Percentiles rank a stretch among this genome's conserved stretches.
These are phyloP conservation scores for Poeciliopsis paucimaculata DNA, from an alignment of 2,797 vertebrate species.

Conservation along the genomic window DNA sequence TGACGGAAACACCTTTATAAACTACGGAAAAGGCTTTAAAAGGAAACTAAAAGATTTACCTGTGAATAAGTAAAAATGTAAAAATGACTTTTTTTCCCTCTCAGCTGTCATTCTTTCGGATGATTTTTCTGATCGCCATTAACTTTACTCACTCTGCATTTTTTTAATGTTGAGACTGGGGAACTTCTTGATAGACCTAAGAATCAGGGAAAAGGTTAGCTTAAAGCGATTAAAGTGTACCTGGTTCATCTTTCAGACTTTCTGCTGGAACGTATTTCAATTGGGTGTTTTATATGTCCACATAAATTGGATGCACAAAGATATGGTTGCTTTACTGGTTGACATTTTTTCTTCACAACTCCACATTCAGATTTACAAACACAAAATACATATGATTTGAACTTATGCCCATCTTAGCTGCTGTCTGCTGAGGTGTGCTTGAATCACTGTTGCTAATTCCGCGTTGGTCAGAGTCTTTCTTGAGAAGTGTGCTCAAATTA, in stretches of 20 bases:
- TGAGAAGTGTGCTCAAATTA: background rate
- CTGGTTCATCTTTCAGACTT: background rate
- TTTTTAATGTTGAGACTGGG: background rate
- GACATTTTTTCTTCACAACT: background rate
- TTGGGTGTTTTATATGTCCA: background rate
- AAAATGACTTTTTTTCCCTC: background rate
- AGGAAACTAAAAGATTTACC: background rate
- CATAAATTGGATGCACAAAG: background rate
- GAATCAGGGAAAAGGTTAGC: background rate
- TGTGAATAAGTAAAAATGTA: background rate
- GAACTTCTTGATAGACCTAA: background rate
- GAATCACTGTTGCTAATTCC: too few relatives aligned
- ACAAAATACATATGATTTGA: background rate
- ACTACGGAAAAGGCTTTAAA: background rate
- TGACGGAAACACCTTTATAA: background rate
- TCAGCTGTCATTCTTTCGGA: background rate
- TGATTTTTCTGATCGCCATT: background rate
- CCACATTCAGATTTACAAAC: background rate
- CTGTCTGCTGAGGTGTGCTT: background rate
- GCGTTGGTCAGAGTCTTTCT: background rate
- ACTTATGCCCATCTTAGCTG: background rate
- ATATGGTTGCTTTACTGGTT: background rate
- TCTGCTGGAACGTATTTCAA: background rate
- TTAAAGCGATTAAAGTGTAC: background rate
- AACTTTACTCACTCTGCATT: background rate